Evolutionary conservation across 2,797 vertebrate genomes (phyloP).

Genomic region (Rhinogobio ventralis): DNA sequence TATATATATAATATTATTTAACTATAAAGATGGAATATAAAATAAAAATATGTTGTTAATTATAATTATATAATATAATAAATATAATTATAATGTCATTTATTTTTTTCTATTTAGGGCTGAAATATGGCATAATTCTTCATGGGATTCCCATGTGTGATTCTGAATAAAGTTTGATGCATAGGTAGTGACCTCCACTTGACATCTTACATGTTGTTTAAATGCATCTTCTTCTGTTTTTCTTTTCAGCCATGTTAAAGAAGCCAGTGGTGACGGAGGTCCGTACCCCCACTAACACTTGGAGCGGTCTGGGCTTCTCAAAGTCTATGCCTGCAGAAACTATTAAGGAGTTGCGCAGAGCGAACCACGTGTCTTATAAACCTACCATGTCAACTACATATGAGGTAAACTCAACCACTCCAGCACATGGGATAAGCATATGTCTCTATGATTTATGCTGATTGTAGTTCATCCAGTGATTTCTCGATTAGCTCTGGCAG

Average conservation of each 20-base stretch:
- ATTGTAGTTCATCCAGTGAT: not conserved
- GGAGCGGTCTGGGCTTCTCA: conserved; percentile 91
- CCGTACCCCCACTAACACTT: conserved; percentile 88
- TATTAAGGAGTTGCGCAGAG: conserved; percentile 87
- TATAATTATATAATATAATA: too few species aligned
- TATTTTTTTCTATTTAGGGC: not conserved
- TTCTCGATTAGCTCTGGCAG: not conserved
- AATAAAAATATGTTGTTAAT: not conserved
- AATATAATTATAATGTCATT: not conserved
- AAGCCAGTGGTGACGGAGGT: conserved; percentile 91
- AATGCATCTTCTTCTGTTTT: not conserved
- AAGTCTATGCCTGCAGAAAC: conserved; percentile 93
- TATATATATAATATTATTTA: too few species aligned
- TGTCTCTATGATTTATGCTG: not conserved
- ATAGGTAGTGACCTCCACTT: not conserved
- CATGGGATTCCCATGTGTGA: not conserved
- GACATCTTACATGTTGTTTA: not conserved
- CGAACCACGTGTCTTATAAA: conserved; percentile 86
- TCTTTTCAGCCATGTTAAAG: conserved; percentile 84
- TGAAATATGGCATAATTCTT: not conserved
- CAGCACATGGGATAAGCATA: not conserved
- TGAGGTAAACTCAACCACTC: conserved; percentile 74
- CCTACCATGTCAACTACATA: conserved; percentile 89
- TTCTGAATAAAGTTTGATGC: not conserved
- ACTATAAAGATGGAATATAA: not conserved